Evolutionary conservation across 1,140 invertebrate species (phyloP).

Genomic region (Bombus polaris): DNA sequence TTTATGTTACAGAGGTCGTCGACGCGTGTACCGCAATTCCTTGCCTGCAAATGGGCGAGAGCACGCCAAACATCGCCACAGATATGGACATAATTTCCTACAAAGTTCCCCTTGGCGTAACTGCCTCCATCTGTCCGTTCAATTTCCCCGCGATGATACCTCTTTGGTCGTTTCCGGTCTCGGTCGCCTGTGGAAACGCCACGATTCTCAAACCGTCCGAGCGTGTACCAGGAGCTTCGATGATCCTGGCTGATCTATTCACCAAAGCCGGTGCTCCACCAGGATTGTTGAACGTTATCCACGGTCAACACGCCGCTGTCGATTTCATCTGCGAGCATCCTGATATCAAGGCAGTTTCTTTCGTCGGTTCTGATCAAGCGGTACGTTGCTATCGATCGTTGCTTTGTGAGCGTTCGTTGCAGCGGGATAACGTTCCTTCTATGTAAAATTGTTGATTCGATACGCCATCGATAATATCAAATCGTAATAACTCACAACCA

Average conservation of each 20-base stretch:
- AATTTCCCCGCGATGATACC: slow-evolving; percentile 99
- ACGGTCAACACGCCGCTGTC: slow-evolving; percentile 96
- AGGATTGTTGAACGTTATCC: slow-evolving; percentile 97
- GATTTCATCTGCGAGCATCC: slow-evolving; percentile 99
- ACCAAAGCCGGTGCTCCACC: slow-evolving; percentile 96
- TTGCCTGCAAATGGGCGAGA: slow-evolving; percentile 95
- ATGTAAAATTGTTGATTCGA: neutral
- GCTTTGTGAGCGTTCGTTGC: neutral
- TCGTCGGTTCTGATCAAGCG: slow-evolving; percentile 98
- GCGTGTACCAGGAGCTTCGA: slow-evolving; percentile 97
- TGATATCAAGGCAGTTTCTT: slow-evolving; percentile 98
- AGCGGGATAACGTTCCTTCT: neutral
- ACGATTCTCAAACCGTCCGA: slow-evolving; percentile 96
- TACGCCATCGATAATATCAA: neutral
- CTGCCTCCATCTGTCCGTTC: slow-evolving; percentile 94
- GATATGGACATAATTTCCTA: slow-evolving; percentile 97
- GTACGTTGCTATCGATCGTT: slow-evolving; percentile 82
- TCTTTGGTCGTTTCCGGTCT: slow-evolving; percentile 98
- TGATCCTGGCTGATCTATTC: slow-evolving; percentile 96
- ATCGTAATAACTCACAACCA: neutral
- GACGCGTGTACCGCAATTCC: slow-evolving; percentile 98
- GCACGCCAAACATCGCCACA: slow-evolving; percentile 93
- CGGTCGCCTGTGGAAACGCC: slow-evolving; percentile 94
- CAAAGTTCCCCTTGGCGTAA: slow-evolving; percentile 94
- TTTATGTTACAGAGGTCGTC: slow-evolving; percentile 91